Conservation (phyloP, 2,888 invertebrate genomes). For the Leptopterna dolabrata region DNA sequence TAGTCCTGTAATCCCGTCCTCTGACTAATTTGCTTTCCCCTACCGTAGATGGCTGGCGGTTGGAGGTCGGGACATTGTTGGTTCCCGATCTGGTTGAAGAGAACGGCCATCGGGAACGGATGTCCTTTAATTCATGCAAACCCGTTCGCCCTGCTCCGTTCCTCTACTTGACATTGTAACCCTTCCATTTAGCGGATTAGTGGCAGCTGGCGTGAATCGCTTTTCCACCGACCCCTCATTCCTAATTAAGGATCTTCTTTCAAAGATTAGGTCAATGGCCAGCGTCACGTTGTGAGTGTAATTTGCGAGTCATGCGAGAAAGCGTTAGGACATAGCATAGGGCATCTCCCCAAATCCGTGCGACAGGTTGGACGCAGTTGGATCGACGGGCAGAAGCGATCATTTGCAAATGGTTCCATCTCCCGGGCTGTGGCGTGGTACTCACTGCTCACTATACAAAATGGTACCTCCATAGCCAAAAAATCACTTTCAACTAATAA, state of each 20-base stretch:
- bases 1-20: background rate
- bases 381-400: too few relatives aligned
- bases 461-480: too few relatives aligned
- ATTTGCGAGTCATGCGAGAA: background rate
- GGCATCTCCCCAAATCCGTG: too few relatives aligned
- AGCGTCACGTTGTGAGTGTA: background rate
- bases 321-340: too few relatives aligned
- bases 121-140: background rate
- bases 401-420: too few relatives aligned
- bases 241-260: background rate
- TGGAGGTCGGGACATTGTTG: too few relatives aligned
- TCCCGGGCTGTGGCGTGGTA: too few relatives aligned
- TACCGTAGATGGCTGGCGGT: too few relatives aligned
- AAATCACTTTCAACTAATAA: too few relatives aligned
- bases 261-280: background rate
- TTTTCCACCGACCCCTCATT: background rate
- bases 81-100: too few relatives aligned
- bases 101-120: background rate
- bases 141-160: background rate
- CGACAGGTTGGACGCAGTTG: too few relatives aligned
- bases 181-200: constrained; percentile 1
- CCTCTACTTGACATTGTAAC: background rate
- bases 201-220: constrained; percentile 4
- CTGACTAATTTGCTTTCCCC: background rate
- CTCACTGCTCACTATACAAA: too few relatives aligned